Evolutionary conservation across 2,113 vertebrate species (phyloP).

Genomic region (Scomber japonicus): DNA sequence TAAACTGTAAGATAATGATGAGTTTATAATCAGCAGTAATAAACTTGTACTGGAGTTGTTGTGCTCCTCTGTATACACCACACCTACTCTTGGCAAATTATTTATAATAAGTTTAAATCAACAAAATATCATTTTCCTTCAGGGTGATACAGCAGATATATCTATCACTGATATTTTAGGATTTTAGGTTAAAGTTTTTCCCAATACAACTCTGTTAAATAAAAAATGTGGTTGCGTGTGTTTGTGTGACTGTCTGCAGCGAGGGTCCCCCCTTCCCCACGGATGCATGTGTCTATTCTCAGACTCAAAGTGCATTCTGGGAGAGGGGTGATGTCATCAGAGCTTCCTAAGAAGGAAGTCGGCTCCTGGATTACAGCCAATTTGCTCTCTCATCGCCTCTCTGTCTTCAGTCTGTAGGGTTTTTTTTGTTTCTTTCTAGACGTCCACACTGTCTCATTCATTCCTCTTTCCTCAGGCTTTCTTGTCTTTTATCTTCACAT

Average conservation of each 20-base stretch:
- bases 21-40: constrained; percentile 21
- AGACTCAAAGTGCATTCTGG: constrained; percentile 71
- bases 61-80: neutral
- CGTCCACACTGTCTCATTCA: constrained; percentile 11
- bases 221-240: constrained; percentile 1
- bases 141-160: too few relatives aligned
- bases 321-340: constrained; percentile 75
- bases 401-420: constrained; percentile 28
- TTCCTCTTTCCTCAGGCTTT: neutral
- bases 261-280: constrained; percentile 57
- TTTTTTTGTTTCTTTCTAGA: neutral
- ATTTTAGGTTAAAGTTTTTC: neutral
- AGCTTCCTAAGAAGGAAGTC: constrained; percentile 81
- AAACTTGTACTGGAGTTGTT: constrained; percentile 16
- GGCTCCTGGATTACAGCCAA: constrained; percentile 63
- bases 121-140: neutral
- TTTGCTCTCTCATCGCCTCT: constrained; percentile 14
- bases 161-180: neutral
- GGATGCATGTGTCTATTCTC: constrained; percentile 73
- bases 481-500: neutral
- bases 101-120: constrained; percentile 8
- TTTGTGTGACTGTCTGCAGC: constrained; percentile 26
- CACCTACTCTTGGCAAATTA: constrained; percentile 14
- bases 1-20: constrained; percentile 14
- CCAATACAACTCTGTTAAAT: neutral